A percentile compares a stretch with the other conserved stretches of the same genome.
These are phyloP conservation scores for Pterocles orientalis DNA, from an alignment of 2,113 vertebrate genomes.

Conservation along the genomic window DNA sequence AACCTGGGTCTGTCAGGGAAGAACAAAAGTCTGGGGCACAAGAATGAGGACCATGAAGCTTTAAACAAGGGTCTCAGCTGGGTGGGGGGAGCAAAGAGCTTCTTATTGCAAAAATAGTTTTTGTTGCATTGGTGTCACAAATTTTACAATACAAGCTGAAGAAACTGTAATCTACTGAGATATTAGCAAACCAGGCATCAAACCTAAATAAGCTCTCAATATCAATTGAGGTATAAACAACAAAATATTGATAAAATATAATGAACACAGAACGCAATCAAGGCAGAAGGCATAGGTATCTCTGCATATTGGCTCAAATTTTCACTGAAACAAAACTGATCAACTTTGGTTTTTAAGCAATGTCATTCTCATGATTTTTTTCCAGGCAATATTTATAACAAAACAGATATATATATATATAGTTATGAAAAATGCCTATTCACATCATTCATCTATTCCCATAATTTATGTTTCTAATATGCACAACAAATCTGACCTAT, in stretches of 20 bases:
- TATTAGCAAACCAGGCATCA: not conserved
- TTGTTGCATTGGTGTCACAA: not conserved
- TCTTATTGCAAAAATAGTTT: not conserved
- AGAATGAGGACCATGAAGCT: not conserved
- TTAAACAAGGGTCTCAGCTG: not conserved
- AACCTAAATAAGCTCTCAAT: not conserved
- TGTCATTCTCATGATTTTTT: not conserved
- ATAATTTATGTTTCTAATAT: not conserved
- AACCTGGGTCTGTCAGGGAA: not conserved
- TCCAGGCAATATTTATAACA: not conserved
- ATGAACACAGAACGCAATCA: not conserved
- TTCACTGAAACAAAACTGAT: not conserved
- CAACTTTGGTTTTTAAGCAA: not conserved
- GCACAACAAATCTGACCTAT: not conserved
- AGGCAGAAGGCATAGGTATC: not conserved
- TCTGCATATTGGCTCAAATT: not conserved
- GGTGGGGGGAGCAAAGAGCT: not conserved
- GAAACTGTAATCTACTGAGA: not conserved
- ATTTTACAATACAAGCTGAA: not conserved
- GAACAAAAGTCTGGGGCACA: not conserved
- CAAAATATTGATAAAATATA: slow-evolving; percentile 45
- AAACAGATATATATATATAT: not conserved
- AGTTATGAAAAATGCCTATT: not conserved
- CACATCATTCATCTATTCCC: not conserved
- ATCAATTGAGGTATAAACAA: slow-evolving; percentile 1